Evolutionary conservation across 2,113 vertebrate genomes (phyloP).

Genomic region (Ameiurus melas): DNA sequence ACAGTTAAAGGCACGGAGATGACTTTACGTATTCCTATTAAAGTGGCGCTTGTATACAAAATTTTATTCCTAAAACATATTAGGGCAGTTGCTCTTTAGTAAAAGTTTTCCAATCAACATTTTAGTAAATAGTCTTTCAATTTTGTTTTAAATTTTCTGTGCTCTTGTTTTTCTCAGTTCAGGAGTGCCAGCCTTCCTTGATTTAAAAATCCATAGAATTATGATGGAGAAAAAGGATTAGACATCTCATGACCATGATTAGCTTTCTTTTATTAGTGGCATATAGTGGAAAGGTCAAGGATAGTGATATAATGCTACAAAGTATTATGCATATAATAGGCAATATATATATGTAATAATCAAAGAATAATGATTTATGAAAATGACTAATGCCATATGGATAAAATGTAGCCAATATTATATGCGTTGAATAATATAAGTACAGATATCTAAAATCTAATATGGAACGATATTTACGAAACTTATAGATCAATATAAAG

Average conservation of each 20-base stretch:
- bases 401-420: constrained; percentile 12
- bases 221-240: neutral
- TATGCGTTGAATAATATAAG: neutral
- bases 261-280: constrained; percentile 32
- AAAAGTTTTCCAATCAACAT: neutral
- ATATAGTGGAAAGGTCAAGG: constrained; percentile 34
- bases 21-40: no score
- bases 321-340: neutral
- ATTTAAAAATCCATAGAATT: neutral
- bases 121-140: neutral
- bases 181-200: neutral
- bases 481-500: constrained; percentile 13
- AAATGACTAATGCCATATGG: constrained; percentile 3
- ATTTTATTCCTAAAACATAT: no score
- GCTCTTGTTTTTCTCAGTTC: neutral
- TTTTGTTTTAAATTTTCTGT: neutral
- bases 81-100: no score
- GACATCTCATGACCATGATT: neutral
- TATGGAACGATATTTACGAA: neutral
- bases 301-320: constrained; percentile 9
- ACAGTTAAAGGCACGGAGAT: no score
- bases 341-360: neutral
- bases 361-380: neutral
- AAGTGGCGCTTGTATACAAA: no score
- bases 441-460: constrained; percentile 8